These are phyloP conservation scores for Rhinella marina DNA, from an alignment of 2,797 vertebrate genomes.

Conservation along the genomic window DNA sequence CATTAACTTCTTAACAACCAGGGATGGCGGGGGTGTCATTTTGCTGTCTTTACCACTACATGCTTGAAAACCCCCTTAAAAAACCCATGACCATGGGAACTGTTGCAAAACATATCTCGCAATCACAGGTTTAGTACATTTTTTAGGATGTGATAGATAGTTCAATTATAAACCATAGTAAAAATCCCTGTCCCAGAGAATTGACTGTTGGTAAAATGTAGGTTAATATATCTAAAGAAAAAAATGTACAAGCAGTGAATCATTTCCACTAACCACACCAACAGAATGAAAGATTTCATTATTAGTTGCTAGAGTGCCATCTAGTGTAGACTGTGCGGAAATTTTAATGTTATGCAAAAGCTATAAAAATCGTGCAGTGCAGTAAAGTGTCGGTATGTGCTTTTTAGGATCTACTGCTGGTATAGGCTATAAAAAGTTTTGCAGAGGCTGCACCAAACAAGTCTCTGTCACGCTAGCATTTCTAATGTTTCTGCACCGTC, in stretches of 20 bases:
- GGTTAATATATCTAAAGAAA: neutral
- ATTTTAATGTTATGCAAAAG: constrained; percentile 28
- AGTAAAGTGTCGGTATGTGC: neutral
- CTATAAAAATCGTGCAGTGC: neutral
- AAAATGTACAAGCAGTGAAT: neutral
- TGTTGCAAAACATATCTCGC: too few relatives aligned
- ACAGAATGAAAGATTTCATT: constrained; percentile 35
- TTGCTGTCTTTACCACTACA: too few relatives aligned
- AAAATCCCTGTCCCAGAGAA: too few relatives aligned
- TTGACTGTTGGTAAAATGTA: neutral
- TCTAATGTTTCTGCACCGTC: neutral
- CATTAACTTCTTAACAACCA: too few relatives aligned
- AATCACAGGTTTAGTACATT: too few relatives aligned
- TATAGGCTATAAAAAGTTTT: neutral
- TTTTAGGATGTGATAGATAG: too few relatives aligned
- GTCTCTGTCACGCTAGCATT: neutral
- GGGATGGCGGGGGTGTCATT: too few relatives aligned
- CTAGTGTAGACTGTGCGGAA: constrained; percentile 68
- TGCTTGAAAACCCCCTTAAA: too few relatives aligned
- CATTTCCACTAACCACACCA: neutral
- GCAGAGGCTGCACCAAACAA: neutral
- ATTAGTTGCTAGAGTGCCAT: constrained; percentile 70
- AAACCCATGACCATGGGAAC: too few relatives aligned
- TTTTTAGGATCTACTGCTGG: neutral
- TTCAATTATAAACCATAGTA: too few relatives aligned